A percentile compares a stretch with the other conserved stretches of the same genome.
phyloP scores from a whole-genome alignment of 2,888 invertebrate species.

The Limnephilus auricula region DNA sequence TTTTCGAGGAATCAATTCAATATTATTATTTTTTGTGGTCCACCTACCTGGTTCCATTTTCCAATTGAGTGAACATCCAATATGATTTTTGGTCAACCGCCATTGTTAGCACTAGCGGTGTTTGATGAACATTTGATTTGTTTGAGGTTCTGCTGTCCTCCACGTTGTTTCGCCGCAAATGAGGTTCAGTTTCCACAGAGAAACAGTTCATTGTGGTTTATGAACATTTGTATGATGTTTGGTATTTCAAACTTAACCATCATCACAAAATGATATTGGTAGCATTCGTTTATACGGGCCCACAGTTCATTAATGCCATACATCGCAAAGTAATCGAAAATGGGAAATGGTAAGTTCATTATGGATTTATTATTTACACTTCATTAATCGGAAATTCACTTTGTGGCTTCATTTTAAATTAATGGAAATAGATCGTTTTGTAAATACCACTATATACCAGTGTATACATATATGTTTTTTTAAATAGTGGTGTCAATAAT shows the following conservation, averaged over 20 bases:
- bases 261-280: not conserved
- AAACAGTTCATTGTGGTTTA: not conserved
- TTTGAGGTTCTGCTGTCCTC: not conserved
- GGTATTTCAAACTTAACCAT: not conserved
- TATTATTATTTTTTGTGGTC: not conserved
- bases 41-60: not conserved
- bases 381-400: too few relatives aligned
- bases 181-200: not conserved
- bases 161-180: not conserved
- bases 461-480: too few relatives aligned
- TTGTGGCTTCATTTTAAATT: too few relatives aligned
- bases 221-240: not conserved
- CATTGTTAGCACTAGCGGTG: not conserved
- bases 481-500: too few relatives aligned
- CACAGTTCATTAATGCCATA: not conserved
- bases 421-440: too few relatives aligned
- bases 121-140: not conserved
- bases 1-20: not conserved
- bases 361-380: too few relatives aligned
- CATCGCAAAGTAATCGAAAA: too few relatives aligned
- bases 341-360: too few relatives aligned
- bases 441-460: too few relatives aligned
- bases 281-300: not conserved
- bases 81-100: not conserved
- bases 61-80: not conserved